A percentile compares a stretch with the other conserved stretches of the same genome.
Evolutionary conservation across 2,113 vertebrate species (phyloP).

Genomic region (Uria lomvia): DNA sequence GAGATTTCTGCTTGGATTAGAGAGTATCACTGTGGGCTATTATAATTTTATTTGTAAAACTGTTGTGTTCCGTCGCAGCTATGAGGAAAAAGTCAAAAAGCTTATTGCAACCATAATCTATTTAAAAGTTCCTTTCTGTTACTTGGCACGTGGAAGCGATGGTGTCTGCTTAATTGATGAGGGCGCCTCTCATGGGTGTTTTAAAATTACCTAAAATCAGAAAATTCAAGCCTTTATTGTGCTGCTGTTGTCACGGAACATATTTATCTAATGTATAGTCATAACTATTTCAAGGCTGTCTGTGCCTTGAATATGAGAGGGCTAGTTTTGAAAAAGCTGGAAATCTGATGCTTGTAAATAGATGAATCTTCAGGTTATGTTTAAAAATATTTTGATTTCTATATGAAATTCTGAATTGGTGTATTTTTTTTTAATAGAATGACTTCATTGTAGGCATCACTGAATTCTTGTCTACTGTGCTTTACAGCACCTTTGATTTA

Average conservation of each 20-base stretch:
- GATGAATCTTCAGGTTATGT: background rate
- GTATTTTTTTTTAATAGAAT: background rate
- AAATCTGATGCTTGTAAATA: background rate
- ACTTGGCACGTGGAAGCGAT: fast-evolving
- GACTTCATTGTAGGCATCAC: background rate
- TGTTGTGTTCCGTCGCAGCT: background rate
- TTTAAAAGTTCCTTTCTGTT: background rate
- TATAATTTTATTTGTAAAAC: background rate
- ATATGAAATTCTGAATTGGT: background rate
- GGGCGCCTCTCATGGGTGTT: background rate
- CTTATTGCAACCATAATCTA: background rate
- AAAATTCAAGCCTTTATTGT: background rate
- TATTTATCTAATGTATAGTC: background rate
- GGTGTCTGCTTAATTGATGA: background rate
- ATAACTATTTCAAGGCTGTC: background rate
- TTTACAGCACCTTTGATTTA: background rate
- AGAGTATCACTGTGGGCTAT: background rate
- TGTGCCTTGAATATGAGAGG: background rate
- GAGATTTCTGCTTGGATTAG: background rate
- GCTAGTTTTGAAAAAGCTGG: background rate
- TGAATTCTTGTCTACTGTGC: background rate
- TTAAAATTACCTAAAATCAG: background rate
- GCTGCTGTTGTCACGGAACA: background rate
- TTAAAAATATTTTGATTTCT: background rate
- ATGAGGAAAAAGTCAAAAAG: background rate